These are phyloP conservation scores for Alsophila aescularia DNA, from an alignment of 2,888 invertebrate species.

Conservation along the genomic window DNA sequence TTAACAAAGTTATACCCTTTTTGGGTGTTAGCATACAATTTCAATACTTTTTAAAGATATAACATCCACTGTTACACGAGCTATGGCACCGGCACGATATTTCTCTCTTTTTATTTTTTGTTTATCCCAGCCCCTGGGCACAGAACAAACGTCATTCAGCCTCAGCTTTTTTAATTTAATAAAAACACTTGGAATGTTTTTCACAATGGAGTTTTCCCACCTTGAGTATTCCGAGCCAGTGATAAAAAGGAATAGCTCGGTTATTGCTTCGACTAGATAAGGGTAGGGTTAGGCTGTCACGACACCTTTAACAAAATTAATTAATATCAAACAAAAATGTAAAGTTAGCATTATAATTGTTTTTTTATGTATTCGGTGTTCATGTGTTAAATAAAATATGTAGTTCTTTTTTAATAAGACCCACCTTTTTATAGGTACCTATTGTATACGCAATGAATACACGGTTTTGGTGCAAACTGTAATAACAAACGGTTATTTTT, in stretches of 20 bases:
- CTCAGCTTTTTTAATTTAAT: constrained; percentile 19
- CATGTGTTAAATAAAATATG: too few relatives aligned
- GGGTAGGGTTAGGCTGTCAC: constrained; percentile 1
- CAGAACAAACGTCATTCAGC: constrained; percentile 20
- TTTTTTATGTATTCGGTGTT: too few relatives aligned
- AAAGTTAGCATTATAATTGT: too few relatives aligned
- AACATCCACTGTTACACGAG: constrained; percentile 3
- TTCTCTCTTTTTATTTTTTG: constrained; percentile 12
- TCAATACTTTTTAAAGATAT: constrained; percentile 6
- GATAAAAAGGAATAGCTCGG: constrained; percentile 10
- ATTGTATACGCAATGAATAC: too few relatives aligned
- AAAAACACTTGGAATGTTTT: constrained; percentile 20
- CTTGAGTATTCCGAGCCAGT: constrained; percentile 5
- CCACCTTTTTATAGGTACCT: too few relatives aligned
- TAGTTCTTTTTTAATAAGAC: too few relatives aligned
- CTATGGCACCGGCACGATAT: constrained; percentile 7
- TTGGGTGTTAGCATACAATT: constrained; percentile 5
- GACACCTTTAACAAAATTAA: too few relatives aligned
- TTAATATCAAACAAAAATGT: too few relatives aligned
- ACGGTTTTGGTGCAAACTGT: too few relatives aligned
- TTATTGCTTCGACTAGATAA: constrained; percentile 11
- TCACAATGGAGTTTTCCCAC: constrained; percentile 17
- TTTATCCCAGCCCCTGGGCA: constrained; percentile 4
- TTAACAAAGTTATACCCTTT: constrained; percentile 12
- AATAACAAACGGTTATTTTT: too few relatives aligned